A percentile compares a stretch with the other conserved stretches of the same genome.
Evolutionary conservation across 2,113 vertebrate species (phyloP).

Genomic region (Apeltes quadracus): DNA sequence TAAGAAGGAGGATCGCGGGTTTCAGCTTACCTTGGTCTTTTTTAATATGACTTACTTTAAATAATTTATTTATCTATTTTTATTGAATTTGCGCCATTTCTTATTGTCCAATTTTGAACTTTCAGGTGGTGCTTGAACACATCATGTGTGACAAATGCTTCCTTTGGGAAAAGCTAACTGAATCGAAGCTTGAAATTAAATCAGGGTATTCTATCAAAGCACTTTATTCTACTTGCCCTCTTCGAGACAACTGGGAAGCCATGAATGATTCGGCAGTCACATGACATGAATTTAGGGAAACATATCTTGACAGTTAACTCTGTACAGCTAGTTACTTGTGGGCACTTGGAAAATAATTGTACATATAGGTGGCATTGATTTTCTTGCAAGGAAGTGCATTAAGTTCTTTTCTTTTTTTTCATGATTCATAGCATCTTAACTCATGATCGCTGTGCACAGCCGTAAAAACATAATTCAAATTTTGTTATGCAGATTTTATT

Average conservation of each 20-base stretch:
- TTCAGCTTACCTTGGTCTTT: not conserved
- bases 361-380: not conserved
- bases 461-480: not conserved
- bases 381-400: too few relatives aligned
- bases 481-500: not conserved
- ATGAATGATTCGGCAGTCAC: not conserved
- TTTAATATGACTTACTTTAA: not conserved
- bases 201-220: not conserved
- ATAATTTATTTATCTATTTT: too few relatives aligned
- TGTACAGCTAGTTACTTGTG: not conserved
- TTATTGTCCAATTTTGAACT: not conserved
- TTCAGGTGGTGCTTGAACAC: conserved; percentile 1
- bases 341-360: too few relatives aligned
- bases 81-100: not conserved
- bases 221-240: not conserved
- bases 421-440: not conserved
- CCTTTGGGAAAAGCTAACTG: not conserved
- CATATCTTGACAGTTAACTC: not conserved
- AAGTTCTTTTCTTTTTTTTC: not conserved
- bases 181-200: not conserved
- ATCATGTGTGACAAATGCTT: not conserved
- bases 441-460: not conserved
- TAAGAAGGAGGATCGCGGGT: not conserved
- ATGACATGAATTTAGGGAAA: not conserved
- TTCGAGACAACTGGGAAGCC: not conserved